Conservation (phyloP, 2,113 vertebrate genomes). For the Ochotona curzoniae region DNA sequence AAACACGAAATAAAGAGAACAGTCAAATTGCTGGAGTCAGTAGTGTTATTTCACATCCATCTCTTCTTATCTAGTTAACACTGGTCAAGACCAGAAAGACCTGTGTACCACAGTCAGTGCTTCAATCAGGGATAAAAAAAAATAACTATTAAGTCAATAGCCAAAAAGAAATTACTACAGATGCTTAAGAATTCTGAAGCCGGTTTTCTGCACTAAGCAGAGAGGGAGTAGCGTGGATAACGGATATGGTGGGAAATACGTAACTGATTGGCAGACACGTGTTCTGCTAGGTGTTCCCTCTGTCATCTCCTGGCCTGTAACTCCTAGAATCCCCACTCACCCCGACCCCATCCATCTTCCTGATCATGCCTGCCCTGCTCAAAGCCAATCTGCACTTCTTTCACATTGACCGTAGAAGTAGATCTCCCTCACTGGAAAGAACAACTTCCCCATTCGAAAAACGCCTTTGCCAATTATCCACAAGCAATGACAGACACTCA, state of each 20-base stretch:
- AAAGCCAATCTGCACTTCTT: conserved; percentile 28
- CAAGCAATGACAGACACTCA: background rate
- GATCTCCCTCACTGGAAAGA: conserved; percentile 13
- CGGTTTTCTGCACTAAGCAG: conserved; percentile 50
- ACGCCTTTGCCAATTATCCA: conserved; percentile 11
- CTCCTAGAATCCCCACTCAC: no score
- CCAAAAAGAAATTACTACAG: background rate
- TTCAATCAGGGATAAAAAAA: background rate
- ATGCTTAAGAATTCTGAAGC: background rate
- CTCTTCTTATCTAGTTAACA: background rate
- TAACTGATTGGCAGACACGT: background rate
- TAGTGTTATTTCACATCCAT: background rate
- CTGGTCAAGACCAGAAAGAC: conserved; percentile 24
- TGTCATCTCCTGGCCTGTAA: background rate
- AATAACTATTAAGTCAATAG: background rate
- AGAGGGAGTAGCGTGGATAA: conserved; percentile 27
- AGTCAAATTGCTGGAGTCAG: background rate
- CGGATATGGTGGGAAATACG: conserved; percentile 38
- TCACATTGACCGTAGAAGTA: background rate
- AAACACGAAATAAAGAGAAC: background rate
- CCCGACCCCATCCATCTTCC: background rate
- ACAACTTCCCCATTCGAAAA: conserved; percentile 25
- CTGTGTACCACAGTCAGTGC: background rate
- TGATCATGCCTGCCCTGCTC: background rate
- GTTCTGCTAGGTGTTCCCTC: background rate